Evolutionary conservation across 2,113 vertebrate species (phyloP), one percentile per base, ranked within the genome.

Genomic region (Oreocharis arfaki): DNA sequence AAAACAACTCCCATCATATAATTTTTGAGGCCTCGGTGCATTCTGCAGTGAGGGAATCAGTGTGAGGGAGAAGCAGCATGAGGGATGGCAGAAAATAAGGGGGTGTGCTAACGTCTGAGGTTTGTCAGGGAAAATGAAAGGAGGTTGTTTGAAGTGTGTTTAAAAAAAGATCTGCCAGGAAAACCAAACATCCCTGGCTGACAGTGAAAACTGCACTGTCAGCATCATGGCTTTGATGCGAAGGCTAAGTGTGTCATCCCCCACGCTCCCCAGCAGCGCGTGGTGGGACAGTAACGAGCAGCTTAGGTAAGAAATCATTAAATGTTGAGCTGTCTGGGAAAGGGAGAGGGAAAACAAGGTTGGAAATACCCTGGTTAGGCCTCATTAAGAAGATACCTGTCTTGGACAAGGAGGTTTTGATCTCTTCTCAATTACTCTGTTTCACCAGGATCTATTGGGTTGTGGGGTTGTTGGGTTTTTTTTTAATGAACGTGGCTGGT

Each of bases 161-260:
- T 85, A 88, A 95, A 94, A 95, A 93, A 71, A 91, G 95, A 86
- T 91, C 61, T 0, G 1, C 44, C 37, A 55, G 84, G 83, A 90
- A 74, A 92, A 90, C 37, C 74, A 73, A 91, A 64, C 70, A 52
- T 77, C 68, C 42, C 79, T 49, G 79, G 42, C 64, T 96, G 95
- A 77, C 93, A 95, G 90, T 67, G 44, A 78, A 64, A 97, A 78
- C 56, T 86, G 90, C 83, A 64, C 69, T 95, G 92, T 95, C 93
- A 94, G 95, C 92, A 52, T 42, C 41, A 37, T 5, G 21, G 56
- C 95, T 96, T 97, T 96, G 95, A 97, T 95, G 85, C 20, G 0
- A 33, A 68, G 42, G 50, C 79, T 74, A 88, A 67, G 83, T 67
- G 24, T 96, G 94, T 95, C 95, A 93, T 55, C 64, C 63, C 83